Evolutionary conservation across 2,113 vertebrate genomes (phyloP), one percentile per base, ranked within the genome.

Genomic region (Grallaria varia): DNA sequence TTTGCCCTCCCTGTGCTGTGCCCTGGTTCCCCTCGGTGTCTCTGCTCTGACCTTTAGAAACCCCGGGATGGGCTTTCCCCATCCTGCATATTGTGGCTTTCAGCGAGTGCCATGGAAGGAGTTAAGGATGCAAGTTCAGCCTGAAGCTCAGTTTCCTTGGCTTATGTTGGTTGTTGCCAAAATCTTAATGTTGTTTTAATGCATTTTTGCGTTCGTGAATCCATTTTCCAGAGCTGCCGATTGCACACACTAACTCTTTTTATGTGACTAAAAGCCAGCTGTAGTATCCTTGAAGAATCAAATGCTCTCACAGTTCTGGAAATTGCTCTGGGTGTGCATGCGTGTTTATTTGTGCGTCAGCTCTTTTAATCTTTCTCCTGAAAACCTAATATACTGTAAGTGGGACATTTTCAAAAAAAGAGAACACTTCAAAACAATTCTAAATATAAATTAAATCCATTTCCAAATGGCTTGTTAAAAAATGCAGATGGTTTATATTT

Each of bases 401-500:
- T 95, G 93, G 93, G 94, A 97, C 94, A 30, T 97, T 98, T 97
- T 97, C 85, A 97, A 97, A 97, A 97, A 95, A 96, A 94, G 94
- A 85, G 84, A 97, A 91, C 95, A 96, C 97, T 98, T 98, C 98
- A 97, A 97, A 98, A 97, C 96, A 97, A 97, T 96, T 97, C 97
- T 97, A 97, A 98, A 98, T 98, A 97, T 96, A 98, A 97, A 97
- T 97, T 95, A 98, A 98, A 98, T 97, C 68, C 47, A 73, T 97
- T 98, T 98, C 97, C 97, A 96, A 98, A 96, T 92, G 95, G 96
- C 96, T 98, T 97, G 94, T 98, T 98, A 93, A 96, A 96, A 98
- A 97, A 97, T 19, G 97, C 98, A 98, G 97, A 98, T 98, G 98
- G 97, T 97, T 98, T 98, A 68, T 97, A 98, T 98, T 98, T 98